These are phyloP conservation scores for Eumeta japonica DNA, from an alignment of 1,140 invertebrate species.

Conservation along the genomic window DNA sequence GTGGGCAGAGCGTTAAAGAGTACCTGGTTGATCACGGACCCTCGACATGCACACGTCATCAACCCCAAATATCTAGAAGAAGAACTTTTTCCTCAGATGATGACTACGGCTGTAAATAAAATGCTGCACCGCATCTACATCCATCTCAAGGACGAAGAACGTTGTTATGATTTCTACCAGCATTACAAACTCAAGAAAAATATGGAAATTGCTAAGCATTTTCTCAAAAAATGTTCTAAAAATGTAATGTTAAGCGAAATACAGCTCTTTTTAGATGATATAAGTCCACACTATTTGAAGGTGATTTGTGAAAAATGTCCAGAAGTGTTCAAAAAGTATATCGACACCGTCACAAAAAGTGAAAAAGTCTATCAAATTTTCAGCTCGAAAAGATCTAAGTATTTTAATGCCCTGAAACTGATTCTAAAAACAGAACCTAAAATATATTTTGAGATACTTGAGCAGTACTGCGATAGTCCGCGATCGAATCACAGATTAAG, in stretches of 20 bases:
- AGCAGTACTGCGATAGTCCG: constrained; percentile 22
- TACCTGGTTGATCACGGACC: too few relatives aligned
- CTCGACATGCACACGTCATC: constrained; percentile 20
- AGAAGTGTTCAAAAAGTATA: constrained; percentile 18
- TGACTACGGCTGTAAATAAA: constrained; percentile 28
- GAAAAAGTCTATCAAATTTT: constrained; percentile 13
- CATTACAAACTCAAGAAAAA: constrained; percentile 23
- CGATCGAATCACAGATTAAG: too few relatives aligned
- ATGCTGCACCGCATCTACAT: constrained; percentile 30
- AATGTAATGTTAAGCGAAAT: constrained; percentile 23
- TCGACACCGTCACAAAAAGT: constrained; percentile 19
- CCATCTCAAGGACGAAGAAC: constrained; percentile 17
- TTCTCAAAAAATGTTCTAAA: constrained; percentile 20
- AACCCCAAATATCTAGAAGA: constrained; percentile 27
- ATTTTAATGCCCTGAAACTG: constrained; percentile 22
- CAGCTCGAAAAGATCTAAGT: constrained; percentile 13
- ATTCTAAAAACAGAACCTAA: constrained; percentile 27
- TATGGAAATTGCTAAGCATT: constrained; percentile 26
- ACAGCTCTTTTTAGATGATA: constrained; percentile 18
- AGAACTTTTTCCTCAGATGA: constrained; percentile 30
- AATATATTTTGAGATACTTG: constrained; percentile 28
- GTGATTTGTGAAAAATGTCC: constrained; percentile 22
- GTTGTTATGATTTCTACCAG: constrained; percentile 30
- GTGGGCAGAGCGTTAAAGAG: constrained; percentile 31
- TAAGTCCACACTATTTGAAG: constrained; percentile 23